Conservation (phyloP, 2,113 vertebrate genomes). For the Cynoglossus semilaevis region DNA sequence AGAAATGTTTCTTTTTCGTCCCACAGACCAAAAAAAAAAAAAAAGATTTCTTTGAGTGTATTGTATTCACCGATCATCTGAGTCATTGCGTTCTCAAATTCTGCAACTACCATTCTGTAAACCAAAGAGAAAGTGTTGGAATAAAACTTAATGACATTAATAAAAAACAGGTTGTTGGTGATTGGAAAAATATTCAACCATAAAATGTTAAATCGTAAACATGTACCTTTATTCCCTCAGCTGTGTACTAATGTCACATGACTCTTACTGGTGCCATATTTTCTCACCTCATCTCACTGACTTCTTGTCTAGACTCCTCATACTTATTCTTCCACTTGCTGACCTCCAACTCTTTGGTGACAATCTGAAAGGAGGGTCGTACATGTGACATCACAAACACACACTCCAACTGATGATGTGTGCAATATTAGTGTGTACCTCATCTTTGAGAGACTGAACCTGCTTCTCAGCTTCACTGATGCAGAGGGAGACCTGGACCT, state of each 20-base stretch:
- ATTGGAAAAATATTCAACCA: too few species aligned
- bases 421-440: slow-evolving; percentile 73
- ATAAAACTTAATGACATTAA: slow-evolving; percentile 8
- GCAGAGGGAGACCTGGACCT: slow-evolving; percentile 83
- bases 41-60: background rate
- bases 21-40: too few species aligned
- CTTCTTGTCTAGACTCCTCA: slow-evolving; percentile 85
- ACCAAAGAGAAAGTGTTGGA: too few species aligned
- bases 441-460: slow-evolving; percentile 88
- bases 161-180: background rate
- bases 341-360: slow-evolving; percentile 90
- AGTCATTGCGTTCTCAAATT: slow-evolving; percentile 97
- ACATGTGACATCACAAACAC: slow-evolving; percentile 4
- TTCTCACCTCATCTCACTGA: slow-evolving; percentile 91
- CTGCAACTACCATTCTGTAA: slow-evolving; percentile 91
- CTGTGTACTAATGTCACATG: too few species aligned
- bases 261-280: background rate
- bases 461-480: slow-evolving; percentile 88
- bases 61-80: slow-evolving; percentile 92
- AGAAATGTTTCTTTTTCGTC: background rate
- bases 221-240: too few species aligned
- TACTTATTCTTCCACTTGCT: slow-evolving; percentile 92
- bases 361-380: slow-evolving; percentile 79
- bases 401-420: background rate
- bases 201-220: too few species aligned